Conservation (phyloP, 2,113 vertebrate species). For the Forbesichthys agassizii region DNA sequence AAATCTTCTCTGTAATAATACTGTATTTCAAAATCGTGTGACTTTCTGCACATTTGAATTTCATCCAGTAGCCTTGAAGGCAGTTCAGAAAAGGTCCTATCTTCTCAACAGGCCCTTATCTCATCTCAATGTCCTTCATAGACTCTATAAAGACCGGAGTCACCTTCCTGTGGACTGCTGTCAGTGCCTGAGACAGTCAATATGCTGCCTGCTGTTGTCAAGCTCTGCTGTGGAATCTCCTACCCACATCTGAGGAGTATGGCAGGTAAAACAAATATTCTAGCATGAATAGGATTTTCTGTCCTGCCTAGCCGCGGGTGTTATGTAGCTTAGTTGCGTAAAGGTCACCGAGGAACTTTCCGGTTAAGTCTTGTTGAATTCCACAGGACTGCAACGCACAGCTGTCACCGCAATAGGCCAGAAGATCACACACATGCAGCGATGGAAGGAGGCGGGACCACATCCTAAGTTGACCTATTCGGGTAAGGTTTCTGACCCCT, state of each 20-base stretch:
- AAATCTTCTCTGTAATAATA: too few species aligned
- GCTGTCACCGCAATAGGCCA: conserved; percentile 68
- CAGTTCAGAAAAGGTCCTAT: conserved; percentile 54
- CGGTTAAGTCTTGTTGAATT: background rate
- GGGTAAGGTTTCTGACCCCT: conserved; percentile 41
- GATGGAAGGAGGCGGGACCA: conserved; percentile 11
- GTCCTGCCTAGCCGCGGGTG: background rate
- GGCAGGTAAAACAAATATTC: conserved; percentile 65
- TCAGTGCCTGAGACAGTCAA: conserved; percentile 39
- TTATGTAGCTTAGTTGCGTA: background rate
- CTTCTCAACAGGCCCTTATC: conserved; percentile 69
- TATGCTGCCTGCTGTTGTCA: conserved; percentile 81
- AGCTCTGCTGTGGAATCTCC: conserved; percentile 84
- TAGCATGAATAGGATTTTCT: background rate
- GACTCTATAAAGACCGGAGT: conserved; percentile 66
- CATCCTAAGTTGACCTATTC: conserved; percentile 1
- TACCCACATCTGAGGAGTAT: conserved; percentile 75
- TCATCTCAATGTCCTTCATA: conserved; percentile 69
- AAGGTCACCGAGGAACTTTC: background rate
- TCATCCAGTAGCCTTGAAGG: conserved; percentile 62
- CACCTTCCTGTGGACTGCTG: conserved; percentile 1
- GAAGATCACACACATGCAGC: conserved; percentile 60
- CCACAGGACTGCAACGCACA: conserved; percentile 71
- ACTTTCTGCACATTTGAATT: background rate
- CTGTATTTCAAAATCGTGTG: background rate